Evolutionary conservation across 2,888 invertebrate genomes (phyloP), one percentile per base, ranked within the genome.

Genomic region (Drosophila demipolita): DNA sequence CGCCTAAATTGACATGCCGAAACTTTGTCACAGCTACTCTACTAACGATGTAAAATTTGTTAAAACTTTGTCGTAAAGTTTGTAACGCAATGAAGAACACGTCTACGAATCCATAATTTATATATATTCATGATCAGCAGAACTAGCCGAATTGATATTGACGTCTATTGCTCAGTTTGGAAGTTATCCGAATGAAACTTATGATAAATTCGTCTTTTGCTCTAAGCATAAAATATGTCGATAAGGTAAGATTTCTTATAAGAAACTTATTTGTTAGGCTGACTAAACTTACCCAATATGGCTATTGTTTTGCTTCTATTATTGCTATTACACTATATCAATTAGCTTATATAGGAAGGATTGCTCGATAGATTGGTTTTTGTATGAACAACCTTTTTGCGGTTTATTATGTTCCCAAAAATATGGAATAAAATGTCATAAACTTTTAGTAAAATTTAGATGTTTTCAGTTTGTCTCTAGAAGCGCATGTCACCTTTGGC

Each of bases 1-100:
- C 65, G 80, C 78, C 83, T 75, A 65, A 73, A 71, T 78, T 79
- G 69, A 53, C 53, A 26, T 17, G n/a, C 48, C 42, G 11, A 12
- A 54, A 45, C 45, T 23, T 45, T 45, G 45, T 23, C 45, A 23
- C 45, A 23, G 23, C 23, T 23, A 15, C 15, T 23, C 45, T 45
- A 45, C 3, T 7, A 0, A 7, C 4, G 15, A 8, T 45, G 15
- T 4, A 8, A 4, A 23, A 15, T 4, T 1, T 23, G 23, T 23
- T 15, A 15, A 1, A 23, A 45, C 23, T 45, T 15, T 23, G 7
- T 8, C 15, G 45, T 15, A 8, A 8, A 23, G 23, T 23, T 23
- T 45, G 45, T 23, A 45, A 45, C 45, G 23, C 20, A 20, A 12
- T 20, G 1, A 15, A 23, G 6, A 42, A 20, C 3, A 12, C 6